Evolutionary conservation across 1,140 invertebrate species (phyloP).

Genomic region (Oncopeltus fasciatus): DNA sequence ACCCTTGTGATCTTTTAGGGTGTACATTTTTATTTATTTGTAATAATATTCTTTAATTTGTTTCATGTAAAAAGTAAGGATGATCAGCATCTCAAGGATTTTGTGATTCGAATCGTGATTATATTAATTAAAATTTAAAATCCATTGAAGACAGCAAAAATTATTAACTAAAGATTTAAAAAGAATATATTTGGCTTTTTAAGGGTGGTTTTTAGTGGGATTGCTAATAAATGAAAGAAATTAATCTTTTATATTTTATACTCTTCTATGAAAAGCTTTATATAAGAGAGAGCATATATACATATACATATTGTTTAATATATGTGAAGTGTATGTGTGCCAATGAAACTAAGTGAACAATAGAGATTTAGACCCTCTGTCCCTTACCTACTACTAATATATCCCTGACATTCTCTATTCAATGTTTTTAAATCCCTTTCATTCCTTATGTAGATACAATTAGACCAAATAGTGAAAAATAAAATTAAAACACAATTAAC

Average conservation of each 20-base stretch:
- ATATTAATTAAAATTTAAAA: background rate
- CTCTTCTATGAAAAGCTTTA: slow-evolving; percentile 6
- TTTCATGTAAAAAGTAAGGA: slow-evolving; percentile 8
- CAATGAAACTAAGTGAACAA: background rate
- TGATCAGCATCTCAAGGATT: background rate
- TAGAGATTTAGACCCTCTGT: background rate
- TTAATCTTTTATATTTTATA: slow-evolving; percentile 6
- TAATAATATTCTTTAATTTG: slow-evolving; percentile 1
- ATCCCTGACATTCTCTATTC: background rate
- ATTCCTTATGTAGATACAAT: background rate
- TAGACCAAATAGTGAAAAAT: background rate
- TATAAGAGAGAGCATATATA: background rate
- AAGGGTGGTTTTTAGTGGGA: background rate
- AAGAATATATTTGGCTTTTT: background rate
- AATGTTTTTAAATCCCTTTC: background rate
- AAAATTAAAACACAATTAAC: background rate
- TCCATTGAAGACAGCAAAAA: background rate
- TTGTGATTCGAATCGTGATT: slow-evolving; percentile 2
- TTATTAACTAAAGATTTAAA: background rate
- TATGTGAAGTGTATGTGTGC: background rate
- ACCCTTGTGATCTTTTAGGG: slow-evolving; percentile 8
- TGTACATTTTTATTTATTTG: slow-evolving; percentile 7
- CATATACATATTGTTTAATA: background rate
- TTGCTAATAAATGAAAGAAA: slow-evolving; percentile 4
- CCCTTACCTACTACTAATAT: background rate